phyloP scores from a whole-genome alignment of 2,113 vertebrate genomes.

The Campylomormyrus numenius region DNA sequence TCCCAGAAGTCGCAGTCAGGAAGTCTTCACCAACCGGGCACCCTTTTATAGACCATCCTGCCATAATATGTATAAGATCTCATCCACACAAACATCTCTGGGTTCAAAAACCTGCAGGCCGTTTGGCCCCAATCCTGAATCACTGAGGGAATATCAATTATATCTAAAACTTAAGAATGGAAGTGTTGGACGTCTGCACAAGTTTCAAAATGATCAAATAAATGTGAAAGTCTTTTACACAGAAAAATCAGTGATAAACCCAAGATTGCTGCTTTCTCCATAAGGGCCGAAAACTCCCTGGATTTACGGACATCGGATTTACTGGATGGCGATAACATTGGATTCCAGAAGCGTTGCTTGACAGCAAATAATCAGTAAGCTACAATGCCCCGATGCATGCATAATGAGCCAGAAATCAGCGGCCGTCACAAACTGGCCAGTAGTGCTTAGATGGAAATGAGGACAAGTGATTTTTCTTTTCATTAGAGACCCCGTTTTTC shows the following conservation, averaged over 20 bases:
- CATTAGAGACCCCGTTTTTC: not conserved
- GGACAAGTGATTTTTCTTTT: not conserved
- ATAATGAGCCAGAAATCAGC: not conserved
- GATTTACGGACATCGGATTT: not conserved
- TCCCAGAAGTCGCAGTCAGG: constrained; percentile 9
- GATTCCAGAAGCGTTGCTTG: not conserved
- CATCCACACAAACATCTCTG: not conserved
- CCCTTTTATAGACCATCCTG: not conserved
- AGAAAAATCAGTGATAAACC: not conserved
- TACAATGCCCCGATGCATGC: not conserved
- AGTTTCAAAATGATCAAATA: not conserved
- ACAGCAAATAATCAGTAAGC: not conserved
- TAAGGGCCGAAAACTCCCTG: not conserved
- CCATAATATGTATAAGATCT: not conserved
- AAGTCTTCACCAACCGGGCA: not conserved
- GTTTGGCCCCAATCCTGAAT: not conserved
- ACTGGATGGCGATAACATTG: not conserved
- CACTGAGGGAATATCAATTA: not conserved
- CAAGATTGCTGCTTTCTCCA: not conserved
- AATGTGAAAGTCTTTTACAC: not conserved
- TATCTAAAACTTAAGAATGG: not conserved
- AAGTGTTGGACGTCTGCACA: not conserved
- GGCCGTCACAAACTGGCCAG: not conserved
- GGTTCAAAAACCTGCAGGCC: not conserved
- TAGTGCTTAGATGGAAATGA: not conserved